A percentile compares a stretch with the other conserved stretches of the same genome.
These are phyloP conservation scores for Zaprionus kolodkinae DNA, from an alignment of 1,140 invertebrate species.

Conservation along the genomic window DNA sequence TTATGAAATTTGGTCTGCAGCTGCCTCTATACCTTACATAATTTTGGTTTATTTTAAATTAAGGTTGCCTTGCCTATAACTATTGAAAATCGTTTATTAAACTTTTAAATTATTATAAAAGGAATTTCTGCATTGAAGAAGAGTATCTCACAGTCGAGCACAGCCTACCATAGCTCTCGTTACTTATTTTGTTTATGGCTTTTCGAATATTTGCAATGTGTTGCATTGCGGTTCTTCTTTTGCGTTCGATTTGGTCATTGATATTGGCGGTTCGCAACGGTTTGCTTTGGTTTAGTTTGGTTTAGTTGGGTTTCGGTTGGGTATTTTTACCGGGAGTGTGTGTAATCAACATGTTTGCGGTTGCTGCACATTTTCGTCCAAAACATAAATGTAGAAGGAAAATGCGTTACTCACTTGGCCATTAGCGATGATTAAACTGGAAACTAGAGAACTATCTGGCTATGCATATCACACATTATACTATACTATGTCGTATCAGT, in stretches of 20 bases:
- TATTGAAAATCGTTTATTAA: no score
- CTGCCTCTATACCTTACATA: no score
- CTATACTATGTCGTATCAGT: not conserved
- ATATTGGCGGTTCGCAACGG: constrained; percentile 57
- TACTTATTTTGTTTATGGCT: constrained; percentile 57
- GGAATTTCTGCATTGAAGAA: no score
- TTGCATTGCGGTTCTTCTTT: constrained; percentile 75
- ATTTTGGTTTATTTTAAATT: not conserved
- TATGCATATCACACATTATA: not conserved
- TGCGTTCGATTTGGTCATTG: constrained; percentile 74
- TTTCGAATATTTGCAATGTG: constrained; percentile 71
- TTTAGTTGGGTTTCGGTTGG: constrained; percentile 15
- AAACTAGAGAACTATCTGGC: constrained; percentile 6
- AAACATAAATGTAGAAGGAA: constrained; percentile 39
- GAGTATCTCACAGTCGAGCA: not conserved
- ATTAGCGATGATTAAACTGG: constrained; percentile 52
- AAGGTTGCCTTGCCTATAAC: no score
- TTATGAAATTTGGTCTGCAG: no score
- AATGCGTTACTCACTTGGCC: constrained; percentile 42
- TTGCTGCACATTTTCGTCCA: constrained; percentile 65
- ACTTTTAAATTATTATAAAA: no score
- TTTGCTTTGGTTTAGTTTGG: constrained; percentile 8
- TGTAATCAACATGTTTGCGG: constrained; percentile 78
- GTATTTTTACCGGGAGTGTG: constrained; percentile 42
- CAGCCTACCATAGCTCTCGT: not conserved